These are phyloP conservation scores for Belgica antarctica DNA, from an alignment of 2,888 invertebrate genomes.

Conservation along the genomic window DNA sequence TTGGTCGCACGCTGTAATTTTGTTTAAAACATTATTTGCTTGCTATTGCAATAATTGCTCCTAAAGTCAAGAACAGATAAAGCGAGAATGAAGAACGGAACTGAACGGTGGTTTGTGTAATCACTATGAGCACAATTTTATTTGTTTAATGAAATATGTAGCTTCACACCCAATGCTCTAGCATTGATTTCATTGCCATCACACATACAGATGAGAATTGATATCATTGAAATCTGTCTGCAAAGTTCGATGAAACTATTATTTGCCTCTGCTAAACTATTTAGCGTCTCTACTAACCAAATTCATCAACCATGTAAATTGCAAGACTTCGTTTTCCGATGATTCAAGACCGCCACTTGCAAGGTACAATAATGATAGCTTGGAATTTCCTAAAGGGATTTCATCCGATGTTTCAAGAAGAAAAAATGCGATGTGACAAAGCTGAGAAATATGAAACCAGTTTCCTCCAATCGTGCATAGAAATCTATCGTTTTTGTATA, in stretches of 20 bases:
- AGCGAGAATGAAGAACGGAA: background rate
- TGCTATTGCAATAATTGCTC: background rate
- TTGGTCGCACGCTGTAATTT: background rate
- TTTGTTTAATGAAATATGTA: constrained; percentile 26
- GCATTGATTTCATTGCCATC: background rate
- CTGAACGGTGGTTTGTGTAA: background rate
- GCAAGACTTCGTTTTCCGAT: too few species aligned
- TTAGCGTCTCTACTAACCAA: background rate
- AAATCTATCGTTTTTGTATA: constrained; percentile 32
- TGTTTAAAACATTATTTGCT: background rate
- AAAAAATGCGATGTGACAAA: too few species aligned
- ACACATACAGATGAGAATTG: background rate
- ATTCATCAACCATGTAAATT: too few species aligned
- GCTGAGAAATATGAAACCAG: background rate
- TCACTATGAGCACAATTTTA: background rate
- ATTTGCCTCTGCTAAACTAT: background rate
- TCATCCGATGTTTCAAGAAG: background rate
- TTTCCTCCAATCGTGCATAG: constrained; percentile 17
- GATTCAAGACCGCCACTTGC: too few species aligned
- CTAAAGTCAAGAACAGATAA: background rate
- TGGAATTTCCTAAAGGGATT: background rate
- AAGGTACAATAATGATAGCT: too few species aligned
- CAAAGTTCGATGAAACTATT: background rate
- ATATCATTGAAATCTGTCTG: constrained; percentile 11
- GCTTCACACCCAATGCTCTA: constrained; percentile 15